These are phyloP conservation scores for Etia nguti DNA, from an alignment of 2,113 vertebrate genomes.

Conservation along the genomic window DNA sequence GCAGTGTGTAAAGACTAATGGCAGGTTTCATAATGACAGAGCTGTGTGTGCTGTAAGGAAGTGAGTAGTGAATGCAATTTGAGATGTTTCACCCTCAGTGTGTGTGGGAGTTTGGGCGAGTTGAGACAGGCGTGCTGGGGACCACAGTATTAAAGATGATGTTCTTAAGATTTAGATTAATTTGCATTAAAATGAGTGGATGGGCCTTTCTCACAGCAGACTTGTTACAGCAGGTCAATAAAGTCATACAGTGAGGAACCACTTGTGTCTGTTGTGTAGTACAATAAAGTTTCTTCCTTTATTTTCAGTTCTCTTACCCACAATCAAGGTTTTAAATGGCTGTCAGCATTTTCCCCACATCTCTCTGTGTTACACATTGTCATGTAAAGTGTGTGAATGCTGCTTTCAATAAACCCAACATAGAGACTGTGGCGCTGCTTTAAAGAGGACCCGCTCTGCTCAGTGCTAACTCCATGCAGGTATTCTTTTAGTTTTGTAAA, in stretches of 20 bases:
- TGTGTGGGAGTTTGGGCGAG: not conserved
- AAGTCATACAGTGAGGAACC: not conserved
- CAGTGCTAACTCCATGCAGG: not conserved
- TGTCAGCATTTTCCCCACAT: not conserved
- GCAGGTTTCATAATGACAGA: slow-evolving; percentile 25
- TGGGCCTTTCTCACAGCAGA: not conserved
- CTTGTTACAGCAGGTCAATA: not conserved
- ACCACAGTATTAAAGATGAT: not conserved
- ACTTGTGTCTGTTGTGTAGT: not conserved
- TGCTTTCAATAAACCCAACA: not conserved
- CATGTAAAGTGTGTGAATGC: not conserved
- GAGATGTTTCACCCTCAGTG: not conserved
- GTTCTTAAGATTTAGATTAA: not conserved
- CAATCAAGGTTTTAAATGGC: not conserved
- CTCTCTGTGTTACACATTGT: not conserved
- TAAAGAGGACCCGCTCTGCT: not conserved
- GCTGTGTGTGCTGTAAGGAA: not conserved
- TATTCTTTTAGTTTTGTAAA: not conserved
- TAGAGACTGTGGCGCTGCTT: not conserved
- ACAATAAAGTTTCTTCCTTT: not conserved
- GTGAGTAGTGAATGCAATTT: not conserved
- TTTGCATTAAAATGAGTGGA: not conserved
- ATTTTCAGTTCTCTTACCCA: not conserved
- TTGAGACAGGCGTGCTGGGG: slow-evolving; percentile 3
- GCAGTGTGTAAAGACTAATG: not conserved